Percentiles rank a stretch among this genome's conserved stretches.
phyloP scores from a whole-genome alignment of 2,113 vertebrate species.

The Coregonus clupeaformis region DNA sequence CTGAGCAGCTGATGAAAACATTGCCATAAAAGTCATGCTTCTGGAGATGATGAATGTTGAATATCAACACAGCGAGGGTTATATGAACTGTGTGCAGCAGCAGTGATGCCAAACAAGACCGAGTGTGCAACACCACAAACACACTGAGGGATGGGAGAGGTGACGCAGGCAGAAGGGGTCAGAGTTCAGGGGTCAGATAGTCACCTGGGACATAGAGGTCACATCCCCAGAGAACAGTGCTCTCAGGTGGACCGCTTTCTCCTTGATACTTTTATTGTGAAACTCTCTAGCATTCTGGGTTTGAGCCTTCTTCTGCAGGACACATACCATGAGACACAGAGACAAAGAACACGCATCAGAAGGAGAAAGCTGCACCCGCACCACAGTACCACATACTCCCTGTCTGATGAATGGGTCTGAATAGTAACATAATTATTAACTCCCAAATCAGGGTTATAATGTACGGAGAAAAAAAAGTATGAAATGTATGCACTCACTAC shows the following conservation, averaged over 20 bases:
- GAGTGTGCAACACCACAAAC: not conserved
- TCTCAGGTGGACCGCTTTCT: slow-evolving; percentile 89
- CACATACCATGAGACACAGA: slow-evolving; percentile 31
- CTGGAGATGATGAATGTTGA: not conserved
- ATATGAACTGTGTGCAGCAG: not conserved
- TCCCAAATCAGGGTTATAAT: slow-evolving; percentile 24
- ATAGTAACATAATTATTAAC: slow-evolving; percentile 30
- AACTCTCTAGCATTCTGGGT: slow-evolving; percentile 91
- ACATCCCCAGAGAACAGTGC: slow-evolving; percentile 81
- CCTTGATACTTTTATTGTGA: slow-evolving; percentile 95
- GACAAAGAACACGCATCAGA: slow-evolving; percentile 35
- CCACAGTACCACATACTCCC: slow-evolving; percentile 22
- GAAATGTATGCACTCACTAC: too few species aligned
- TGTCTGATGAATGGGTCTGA: not conserved
- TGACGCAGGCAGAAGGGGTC: too few species aligned
- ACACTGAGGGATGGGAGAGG: not conserved
- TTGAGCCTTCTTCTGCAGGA: slow-evolving; percentile 88
- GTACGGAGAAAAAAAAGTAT: too few species aligned
- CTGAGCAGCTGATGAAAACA: not conserved
- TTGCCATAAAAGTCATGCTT: not conserved
- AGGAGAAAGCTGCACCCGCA: not conserved
- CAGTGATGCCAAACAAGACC: slow-evolving; percentile 16
- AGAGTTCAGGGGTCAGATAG: slow-evolving; percentile 49
- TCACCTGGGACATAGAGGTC: slow-evolving; percentile 84
- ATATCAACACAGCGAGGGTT: not conserved